A percentile compares a stretch with the other conserved stretches of the same genome.
phyloP scores from a whole-genome alignment of 2,797 vertebrate genomes.

The Microtus agrestis region DNA sequence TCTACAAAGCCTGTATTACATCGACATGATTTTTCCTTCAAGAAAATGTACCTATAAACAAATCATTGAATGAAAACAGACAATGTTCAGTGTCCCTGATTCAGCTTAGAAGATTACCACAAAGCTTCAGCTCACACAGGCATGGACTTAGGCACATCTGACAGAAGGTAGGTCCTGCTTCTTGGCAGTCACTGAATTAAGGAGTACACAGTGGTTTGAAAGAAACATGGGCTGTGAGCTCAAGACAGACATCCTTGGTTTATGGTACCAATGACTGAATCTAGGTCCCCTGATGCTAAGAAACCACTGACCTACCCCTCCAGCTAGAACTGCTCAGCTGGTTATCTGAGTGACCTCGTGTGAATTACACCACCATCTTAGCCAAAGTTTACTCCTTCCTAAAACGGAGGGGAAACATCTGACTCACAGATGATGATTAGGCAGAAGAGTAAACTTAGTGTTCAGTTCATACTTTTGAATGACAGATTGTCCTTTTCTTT shows the following conservation, averaged over 20 bases:
- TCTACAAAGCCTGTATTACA: conserved; percentile 77
- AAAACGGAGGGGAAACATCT: not conserved
- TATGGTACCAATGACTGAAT: not conserved
- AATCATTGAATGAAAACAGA: conserved; percentile 61
- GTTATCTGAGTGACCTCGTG: not conserved
- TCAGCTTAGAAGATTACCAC: not conserved
- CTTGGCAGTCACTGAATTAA: conserved; percentile 25
- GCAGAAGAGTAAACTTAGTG: not conserved
- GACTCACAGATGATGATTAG: not conserved
- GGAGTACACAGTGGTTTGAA: not conserved
- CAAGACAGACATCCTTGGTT: not conserved
- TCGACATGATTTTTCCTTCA: conserved; percentile 68
- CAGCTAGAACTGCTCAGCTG: no score
- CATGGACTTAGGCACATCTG: not conserved
- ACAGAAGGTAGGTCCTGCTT: not conserved
- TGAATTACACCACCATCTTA: not conserved
- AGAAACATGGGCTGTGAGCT: not conserved
- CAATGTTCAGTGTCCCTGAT: conserved; percentile 5
- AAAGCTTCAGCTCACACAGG: not conserved
- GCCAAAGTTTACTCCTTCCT: not conserved
- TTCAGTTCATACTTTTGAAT: not conserved
- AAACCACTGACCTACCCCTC: not conserved
- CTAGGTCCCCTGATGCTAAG: not conserved
- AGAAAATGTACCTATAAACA: conserved; percentile 76
- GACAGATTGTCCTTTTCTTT: not conserved